Evolutionary conservation across 1,140 invertebrate species (phyloP).

Genomic region (Megathymus violae): DNA sequence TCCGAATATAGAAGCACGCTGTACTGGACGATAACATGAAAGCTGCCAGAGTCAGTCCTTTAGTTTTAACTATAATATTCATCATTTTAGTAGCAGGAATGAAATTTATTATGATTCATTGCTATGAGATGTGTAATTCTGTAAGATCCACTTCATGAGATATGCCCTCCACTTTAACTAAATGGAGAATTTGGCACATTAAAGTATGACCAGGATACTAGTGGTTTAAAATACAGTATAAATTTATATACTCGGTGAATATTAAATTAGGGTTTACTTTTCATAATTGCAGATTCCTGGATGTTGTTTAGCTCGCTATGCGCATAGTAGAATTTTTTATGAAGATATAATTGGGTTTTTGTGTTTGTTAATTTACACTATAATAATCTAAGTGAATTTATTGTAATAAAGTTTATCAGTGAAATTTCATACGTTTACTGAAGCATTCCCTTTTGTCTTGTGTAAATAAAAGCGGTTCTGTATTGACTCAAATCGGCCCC

Average conservation of each 20-base stretch:
- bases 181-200: slow-evolving; percentile 18
- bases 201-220: slow-evolving; percentile 7
- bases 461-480: slow-evolving; percentile 45
- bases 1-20: slow-evolving; percentile 13
- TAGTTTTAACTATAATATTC: neutral
- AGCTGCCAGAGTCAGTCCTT: neutral
- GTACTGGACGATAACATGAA: slow-evolving; percentile 11
- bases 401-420: slow-evolving; percentile 25
- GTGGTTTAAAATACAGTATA: slow-evolving; percentile 3
- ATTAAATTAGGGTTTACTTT: too few relatives aligned
- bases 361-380: too few relatives aligned
- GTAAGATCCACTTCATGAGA: slow-evolving; percentile 8
- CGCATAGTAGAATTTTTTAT: too few relatives aligned
- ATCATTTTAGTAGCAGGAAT: slow-evolving; percentile 5
- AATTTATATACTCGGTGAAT: neutral
- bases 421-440: slow-evolving; percentile 38
- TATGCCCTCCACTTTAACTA: slow-evolving; percentile 14
- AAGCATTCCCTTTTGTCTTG: slow-evolving; percentile 37
- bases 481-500: slow-evolving; percentile 39
- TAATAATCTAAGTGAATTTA: too few relatives aligned
- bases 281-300: too few relatives aligned
- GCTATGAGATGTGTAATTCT: too few relatives aligned
- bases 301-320: too few relatives aligned
- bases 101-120: slow-evolving; percentile 9
- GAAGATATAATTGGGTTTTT: too few relatives aligned